Evolutionary conservation across 2,888 invertebrate genomes (phyloP).

Genomic region (Raillietiella orientalis): DNA sequence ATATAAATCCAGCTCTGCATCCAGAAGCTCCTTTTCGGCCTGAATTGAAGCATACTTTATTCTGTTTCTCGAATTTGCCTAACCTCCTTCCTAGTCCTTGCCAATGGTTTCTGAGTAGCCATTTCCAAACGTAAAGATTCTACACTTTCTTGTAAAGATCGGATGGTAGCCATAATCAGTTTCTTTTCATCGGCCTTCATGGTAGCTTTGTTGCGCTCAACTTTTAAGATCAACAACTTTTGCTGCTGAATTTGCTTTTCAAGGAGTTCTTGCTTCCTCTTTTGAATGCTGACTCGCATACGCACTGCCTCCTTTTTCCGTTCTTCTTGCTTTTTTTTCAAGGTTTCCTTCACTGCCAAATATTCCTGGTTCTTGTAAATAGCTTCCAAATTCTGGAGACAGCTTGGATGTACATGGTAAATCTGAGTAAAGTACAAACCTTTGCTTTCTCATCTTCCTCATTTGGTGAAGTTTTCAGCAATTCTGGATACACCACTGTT

Average conservation of each 20-base stretch:
- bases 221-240: conserved; percentile 39
- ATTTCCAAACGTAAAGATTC: conserved; percentile 34
- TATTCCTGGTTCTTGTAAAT: conserved; percentile 16
- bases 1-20: conserved; percentile 64
- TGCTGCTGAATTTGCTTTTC: conserved; percentile 66
- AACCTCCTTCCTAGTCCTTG: conserved; percentile 35
- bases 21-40: conserved; percentile 54
- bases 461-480: too few relatives aligned
- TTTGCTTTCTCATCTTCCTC: too few relatives aligned
- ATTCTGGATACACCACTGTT: too few relatives aligned
- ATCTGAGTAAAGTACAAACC: too few relatives aligned
- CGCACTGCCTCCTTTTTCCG: conserved; percentile 37
- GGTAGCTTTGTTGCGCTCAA: conserved; percentile 28
- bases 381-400: conserved; percentile 13
- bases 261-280: conserved; percentile 52
- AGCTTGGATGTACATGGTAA: too few relatives aligned
- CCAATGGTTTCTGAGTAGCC: conserved; percentile 4
- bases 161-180: conserved; percentile 40
- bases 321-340: conserved; percentile 37
- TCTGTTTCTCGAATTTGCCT: too few relatives aligned
- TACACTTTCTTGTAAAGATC: conserved; percentile 45
- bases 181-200: conserved; percentile 27
- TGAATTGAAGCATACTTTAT: conserved; percentile 7
- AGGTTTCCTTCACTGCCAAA: conserved; percentile 26
- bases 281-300: conserved; percentile 42